phyloP scores from a whole-genome alignment of 2,888 invertebrate genomes.

The Calliopum simillimum region DNA sequence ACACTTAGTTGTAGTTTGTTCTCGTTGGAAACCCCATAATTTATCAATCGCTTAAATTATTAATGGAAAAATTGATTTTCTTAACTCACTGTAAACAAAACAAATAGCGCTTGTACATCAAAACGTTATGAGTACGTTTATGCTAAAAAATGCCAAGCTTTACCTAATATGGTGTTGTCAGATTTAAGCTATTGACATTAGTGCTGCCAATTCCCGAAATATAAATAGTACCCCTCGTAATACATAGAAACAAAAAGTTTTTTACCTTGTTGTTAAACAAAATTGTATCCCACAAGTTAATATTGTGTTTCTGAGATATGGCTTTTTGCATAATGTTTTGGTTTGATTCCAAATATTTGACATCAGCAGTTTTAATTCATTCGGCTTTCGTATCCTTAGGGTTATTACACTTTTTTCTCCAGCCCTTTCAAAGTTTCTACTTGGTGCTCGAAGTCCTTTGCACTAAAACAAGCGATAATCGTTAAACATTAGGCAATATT shows the following conservation, averaged over 20 bases:
- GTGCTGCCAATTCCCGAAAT: no score
- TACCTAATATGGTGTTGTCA: no score
- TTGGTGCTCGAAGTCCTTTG: constrained; percentile 74
- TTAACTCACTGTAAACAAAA: no score
- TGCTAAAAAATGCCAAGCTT: no score
- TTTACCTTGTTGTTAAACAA: constrained; percentile 80
- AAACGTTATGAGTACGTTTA: no score
- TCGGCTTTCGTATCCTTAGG: constrained; percentile 77
- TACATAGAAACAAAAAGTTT: background rate
- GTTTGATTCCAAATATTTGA: constrained; percentile 81
- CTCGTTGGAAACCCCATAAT: no score
- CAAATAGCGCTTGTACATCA: background rate
- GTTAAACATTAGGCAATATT: background rate
- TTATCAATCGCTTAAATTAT: no score
- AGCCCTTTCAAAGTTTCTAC: constrained; percentile 40
- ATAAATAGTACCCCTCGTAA: no score
- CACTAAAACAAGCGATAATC: constrained; percentile 68
- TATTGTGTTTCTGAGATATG: constrained; percentile 80
- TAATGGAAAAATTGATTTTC: no score
- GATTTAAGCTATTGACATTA: no score
- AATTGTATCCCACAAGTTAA: constrained; percentile 86
- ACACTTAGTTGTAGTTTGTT: no score
- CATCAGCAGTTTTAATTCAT: constrained; percentile 77
- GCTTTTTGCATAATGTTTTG: constrained; percentile 78
- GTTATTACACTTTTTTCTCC: constrained; percentile 75